These are phyloP conservation scores for Carassius auratus DNA, from an alignment of 2,113 vertebrate genomes.

Conservation along the genomic window DNA sequence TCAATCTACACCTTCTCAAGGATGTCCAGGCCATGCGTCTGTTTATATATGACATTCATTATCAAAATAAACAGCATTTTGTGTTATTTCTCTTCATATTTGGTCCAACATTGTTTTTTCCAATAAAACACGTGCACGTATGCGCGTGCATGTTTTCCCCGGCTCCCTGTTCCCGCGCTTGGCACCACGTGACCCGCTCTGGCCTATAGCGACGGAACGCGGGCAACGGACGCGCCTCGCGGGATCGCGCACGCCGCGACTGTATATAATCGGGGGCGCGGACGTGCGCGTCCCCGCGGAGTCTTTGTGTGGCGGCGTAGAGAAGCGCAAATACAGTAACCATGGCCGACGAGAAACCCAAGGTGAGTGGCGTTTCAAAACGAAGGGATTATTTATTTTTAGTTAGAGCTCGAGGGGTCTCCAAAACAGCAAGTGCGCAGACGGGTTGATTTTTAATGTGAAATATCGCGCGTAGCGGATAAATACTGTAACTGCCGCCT, in stretches of 20 bases:
- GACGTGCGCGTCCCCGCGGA: constrained; percentile 79
- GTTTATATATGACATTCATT: not conserved
- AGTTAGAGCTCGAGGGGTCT: not conserved
- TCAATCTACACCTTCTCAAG: not conserved
- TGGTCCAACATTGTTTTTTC: not conserved
- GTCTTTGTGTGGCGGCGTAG: constrained; percentile 85
- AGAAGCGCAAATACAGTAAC: constrained; percentile 83
- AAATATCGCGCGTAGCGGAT: constrained; percentile 58
- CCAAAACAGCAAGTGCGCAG: not conserved
- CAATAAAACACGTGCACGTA: constrained; percentile 11
- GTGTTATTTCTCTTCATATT: not conserved
- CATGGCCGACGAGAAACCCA: constrained; percentile 97
- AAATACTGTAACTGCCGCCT: constrained; percentile 68
- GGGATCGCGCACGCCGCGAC: constrained; percentile 74
- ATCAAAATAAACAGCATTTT: not conserved
- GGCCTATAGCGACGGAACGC: constrained; percentile 58
- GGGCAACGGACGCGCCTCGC: constrained; percentile 66
- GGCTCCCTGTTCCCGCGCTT: constrained; percentile 64
- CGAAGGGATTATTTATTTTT: constrained; percentile 3
- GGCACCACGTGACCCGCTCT: constrained; percentile 14
- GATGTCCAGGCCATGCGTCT: not conserved
- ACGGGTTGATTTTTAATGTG: not conserved
- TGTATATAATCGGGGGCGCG: constrained; percentile 65
- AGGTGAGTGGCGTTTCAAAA: constrained; percentile 79
- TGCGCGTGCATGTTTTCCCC: constrained; percentile 73